These are phyloP conservation scores for Malurus melanocephalus DNA, from an alignment of 2,113 vertebrate genomes.

Conservation along the genomic window DNA sequence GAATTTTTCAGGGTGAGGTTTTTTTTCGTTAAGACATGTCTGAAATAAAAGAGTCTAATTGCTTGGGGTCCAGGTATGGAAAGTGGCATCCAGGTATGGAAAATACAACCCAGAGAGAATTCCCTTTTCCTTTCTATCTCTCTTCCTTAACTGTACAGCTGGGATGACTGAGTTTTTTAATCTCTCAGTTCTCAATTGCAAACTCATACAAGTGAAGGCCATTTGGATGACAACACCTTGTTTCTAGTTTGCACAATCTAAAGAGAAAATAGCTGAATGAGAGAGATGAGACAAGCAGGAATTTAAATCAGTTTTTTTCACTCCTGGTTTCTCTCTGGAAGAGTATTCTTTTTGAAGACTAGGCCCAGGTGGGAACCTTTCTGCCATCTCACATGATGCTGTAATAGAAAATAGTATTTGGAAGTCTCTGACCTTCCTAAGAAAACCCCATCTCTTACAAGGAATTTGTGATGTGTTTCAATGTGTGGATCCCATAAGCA, in stretches of 20 bases:
- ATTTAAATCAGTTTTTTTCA: not conserved
- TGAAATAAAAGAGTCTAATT: not conserved
- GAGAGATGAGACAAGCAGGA: not conserved
- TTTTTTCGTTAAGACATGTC: not conserved
- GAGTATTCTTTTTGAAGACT: not conserved
- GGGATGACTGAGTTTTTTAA: not conserved
- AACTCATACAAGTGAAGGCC: not conserved
- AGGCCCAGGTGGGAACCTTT: not conserved
- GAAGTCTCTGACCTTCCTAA: not conserved
- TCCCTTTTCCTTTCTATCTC: not conserved
- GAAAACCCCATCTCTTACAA: not conserved
- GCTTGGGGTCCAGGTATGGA: not conserved
- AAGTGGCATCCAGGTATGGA: not conserved
- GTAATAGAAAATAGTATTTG: not conserved
- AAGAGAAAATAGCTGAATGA: not conserved
- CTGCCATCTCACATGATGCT: not conserved
- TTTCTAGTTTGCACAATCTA: not conserved
- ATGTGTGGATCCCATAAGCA: not conserved
- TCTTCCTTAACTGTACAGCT: not conserved
- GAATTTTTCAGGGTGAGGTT: not conserved
- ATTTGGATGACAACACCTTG: not conserved
- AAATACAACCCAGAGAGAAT: not conserved
- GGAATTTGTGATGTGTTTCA: not conserved
- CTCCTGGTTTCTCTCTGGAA: not conserved
- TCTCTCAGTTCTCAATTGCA: not conserved